Percentiles rank a stretch among this genome's conserved stretches.
These are phyloP conservation scores for Panthera uncia DNA, from an alignment of 2,113 vertebrate genomes.

Conservation along the genomic window DNA sequence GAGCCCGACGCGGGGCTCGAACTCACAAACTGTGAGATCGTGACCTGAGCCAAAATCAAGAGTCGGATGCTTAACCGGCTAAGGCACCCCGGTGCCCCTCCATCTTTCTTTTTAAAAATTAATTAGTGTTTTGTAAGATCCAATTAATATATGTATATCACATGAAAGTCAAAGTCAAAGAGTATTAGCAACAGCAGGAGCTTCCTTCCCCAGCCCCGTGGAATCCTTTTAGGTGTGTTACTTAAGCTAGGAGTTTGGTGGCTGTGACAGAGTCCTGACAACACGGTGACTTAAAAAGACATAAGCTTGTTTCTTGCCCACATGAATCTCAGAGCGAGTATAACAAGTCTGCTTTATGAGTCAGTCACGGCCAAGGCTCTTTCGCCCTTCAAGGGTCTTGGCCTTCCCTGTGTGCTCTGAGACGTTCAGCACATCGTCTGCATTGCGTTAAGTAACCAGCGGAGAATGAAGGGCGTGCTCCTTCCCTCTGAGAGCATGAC, in stretches of 20 bases:
- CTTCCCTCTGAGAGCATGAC: background rate
- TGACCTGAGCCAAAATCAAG: too few species aligned
- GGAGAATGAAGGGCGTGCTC: background rate
- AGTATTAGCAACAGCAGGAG: background rate
- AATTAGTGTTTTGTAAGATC: background rate
- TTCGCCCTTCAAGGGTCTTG: too few species aligned
- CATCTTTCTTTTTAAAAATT: background rate
- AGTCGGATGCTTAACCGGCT: too few species aligned
- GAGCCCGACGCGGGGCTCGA: too few species aligned
- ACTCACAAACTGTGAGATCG: too few species aligned
- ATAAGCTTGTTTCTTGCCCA: background rate
- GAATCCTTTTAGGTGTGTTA: background rate
- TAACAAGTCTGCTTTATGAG: background rate
- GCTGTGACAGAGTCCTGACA: background rate
- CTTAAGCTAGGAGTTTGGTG: background rate
- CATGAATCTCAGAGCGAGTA: background rate
- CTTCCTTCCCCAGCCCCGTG: background rate
- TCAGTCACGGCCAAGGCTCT: background rate
- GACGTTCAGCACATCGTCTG: background rate
- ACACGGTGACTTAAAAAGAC: background rate
- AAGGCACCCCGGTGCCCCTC: too few species aligned
- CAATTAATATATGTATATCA: background rate
- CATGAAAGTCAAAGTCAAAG: background rate
- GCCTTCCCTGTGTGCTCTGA: background rate
- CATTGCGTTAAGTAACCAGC: accelerated